These are phyloP conservation scores for Lipophrys pholis DNA, from an alignment of 2,113 vertebrate genomes.

Conservation along the genomic window DNA sequence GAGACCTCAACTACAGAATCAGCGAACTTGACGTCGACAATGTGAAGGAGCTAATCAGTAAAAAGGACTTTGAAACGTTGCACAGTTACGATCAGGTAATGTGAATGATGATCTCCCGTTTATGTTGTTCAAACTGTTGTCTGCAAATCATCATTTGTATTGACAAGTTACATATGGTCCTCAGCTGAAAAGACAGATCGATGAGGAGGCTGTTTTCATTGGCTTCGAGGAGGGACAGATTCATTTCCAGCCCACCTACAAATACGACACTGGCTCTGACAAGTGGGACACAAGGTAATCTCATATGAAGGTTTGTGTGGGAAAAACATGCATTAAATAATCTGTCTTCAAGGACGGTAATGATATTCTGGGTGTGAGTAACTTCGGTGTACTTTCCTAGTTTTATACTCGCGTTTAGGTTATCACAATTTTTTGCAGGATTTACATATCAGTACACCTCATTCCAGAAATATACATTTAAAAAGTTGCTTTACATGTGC, in stretches of 20 bases:
- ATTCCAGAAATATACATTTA: background rate
- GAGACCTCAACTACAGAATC: slow-evolving; percentile 97
- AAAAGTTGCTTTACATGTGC: too few species aligned
- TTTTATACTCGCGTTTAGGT: background rate
- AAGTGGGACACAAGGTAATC: slow-evolving; percentile 96
- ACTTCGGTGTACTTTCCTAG: too few species aligned
- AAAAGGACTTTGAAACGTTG: slow-evolving; percentile 88
- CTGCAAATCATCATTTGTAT: background rate
- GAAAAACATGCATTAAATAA: background rate
- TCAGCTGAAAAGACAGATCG: slow-evolving; percentile 92
- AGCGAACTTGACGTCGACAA: slow-evolving; percentile 89
- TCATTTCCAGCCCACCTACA: slow-evolving; percentile 96
- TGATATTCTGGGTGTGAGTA: too few species aligned
- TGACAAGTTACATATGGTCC: slow-evolving; percentile 20
- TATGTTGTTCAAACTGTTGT: background rate
- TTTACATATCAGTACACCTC: background rate
- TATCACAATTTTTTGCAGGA: background rate
- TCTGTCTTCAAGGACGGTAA: too few species aligned
- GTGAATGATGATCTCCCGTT: background rate
- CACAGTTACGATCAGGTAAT: slow-evolving; percentile 91
- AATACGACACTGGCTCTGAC: slow-evolving; percentile 94
- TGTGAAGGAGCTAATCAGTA: slow-evolving; percentile 91
- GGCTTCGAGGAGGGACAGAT: slow-evolving; percentile 93
- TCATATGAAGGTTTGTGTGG: background rate
- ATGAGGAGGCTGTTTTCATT: slow-evolving; percentile 88